Conservation (phyloP, 2,888 invertebrate species). For the Stenodema calcarata region DNA sequence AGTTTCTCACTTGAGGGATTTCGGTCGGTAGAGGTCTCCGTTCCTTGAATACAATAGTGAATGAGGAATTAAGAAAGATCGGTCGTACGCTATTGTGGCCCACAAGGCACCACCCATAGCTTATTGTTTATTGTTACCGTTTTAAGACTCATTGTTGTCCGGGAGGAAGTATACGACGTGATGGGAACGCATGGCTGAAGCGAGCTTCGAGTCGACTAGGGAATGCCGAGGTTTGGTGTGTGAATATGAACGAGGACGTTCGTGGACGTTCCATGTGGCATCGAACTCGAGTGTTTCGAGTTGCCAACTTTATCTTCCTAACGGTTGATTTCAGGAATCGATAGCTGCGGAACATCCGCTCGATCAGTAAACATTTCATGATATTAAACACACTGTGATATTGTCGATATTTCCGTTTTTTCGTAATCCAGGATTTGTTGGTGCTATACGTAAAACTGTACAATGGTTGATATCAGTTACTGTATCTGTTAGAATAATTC, state of each 20-base stretch:
- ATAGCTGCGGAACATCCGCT: no score
- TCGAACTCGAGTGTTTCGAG: no score
- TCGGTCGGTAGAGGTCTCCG: background rate
- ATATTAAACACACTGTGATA: no score
- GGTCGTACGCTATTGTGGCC: slow-evolving; percentile 36
- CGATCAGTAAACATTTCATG: no score
- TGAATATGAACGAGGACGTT: slow-evolving; percentile 12
- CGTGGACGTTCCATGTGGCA: background rate
- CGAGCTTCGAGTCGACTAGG: background rate
- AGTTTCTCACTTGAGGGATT: background rate
- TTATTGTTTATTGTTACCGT: slow-evolving; percentile 48
- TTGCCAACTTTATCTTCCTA: no score
- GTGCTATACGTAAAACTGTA: no score
- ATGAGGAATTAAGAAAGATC: slow-evolving; percentile 46
- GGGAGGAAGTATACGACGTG: slow-evolving; percentile 32
- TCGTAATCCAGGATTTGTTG: no score
- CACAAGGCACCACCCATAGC: slow-evolving; percentile 28
- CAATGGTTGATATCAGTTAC: no score
- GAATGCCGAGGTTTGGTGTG: background rate
- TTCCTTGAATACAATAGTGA: slow-evolving; percentile 45
- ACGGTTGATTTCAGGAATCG: no score
- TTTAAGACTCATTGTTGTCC: slow-evolving; percentile 38
- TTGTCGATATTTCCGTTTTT: no score
- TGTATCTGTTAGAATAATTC: no score
- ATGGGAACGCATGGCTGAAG: slow-evolving; percentile 12